These are phyloP conservation scores for Drosophila eugracilis DNA, from an alignment of 1,140 invertebrate genomes.

Conservation along the genomic window DNA sequence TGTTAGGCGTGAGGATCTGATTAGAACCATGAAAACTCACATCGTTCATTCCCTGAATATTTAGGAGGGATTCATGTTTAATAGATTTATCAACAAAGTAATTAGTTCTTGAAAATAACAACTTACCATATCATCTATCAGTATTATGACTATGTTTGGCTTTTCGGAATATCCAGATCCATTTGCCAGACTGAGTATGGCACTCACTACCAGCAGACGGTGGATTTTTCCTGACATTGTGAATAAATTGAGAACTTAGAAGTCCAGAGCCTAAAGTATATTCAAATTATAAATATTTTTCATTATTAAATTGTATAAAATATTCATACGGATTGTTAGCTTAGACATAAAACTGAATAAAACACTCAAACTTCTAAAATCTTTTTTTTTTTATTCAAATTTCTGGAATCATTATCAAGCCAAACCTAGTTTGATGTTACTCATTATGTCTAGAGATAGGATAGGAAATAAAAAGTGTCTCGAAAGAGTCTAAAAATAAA, in stretches of 20 bases:
- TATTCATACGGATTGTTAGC: too few relatives aligned
- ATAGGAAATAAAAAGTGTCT: too few relatives aligned
- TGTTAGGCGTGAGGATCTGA: constrained; percentile 94
- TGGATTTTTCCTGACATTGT: constrained; percentile 16
- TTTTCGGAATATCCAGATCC: constrained; percentile 27
- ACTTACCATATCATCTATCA: constrained; percentile 78
- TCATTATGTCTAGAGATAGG: too few relatives aligned
- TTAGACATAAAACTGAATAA: too few relatives aligned
- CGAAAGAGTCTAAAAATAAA: too few relatives aligned
- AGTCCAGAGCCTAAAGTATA: not conserved
- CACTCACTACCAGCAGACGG: constrained; percentile 1
- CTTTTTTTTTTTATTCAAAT: too few relatives aligned
- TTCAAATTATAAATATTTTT: too few relatives aligned
- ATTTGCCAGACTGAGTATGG: constrained; percentile 2
- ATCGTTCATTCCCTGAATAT: constrained; percentile 94
- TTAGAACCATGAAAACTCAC: constrained; percentile 95
- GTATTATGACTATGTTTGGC: constrained; percentile 75
- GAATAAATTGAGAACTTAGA: too few relatives aligned
- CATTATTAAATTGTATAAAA: too few relatives aligned
- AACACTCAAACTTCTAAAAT: too few relatives aligned
- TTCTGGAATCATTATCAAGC: not conserved
- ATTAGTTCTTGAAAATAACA: not conserved
- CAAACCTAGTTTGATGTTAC: too few relatives aligned
- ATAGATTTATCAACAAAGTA: too few relatives aligned
- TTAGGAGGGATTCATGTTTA: not conserved